These are phyloP conservation scores for Agapostemon virescens DNA, from an alignment of 2,888 invertebrate genomes.

Conservation along the genomic window DNA sequence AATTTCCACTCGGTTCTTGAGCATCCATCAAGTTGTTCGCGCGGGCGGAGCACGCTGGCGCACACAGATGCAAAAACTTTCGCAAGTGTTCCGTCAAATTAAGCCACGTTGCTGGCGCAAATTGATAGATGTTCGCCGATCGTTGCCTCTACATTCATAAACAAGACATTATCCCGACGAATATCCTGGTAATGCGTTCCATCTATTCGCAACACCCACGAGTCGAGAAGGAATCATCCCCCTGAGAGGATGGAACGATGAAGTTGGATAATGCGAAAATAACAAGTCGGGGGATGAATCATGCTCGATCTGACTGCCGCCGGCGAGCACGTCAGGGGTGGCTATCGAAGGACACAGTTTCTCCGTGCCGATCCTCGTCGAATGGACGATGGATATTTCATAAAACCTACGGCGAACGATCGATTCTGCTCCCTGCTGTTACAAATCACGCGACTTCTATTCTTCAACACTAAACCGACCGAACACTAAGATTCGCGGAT, in stretches of 20 bases:
- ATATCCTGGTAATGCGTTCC: conserved; percentile 69
- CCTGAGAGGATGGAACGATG: conserved; percentile 56
- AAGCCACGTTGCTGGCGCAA: conserved; percentile 49
- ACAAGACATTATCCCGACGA: conserved; percentile 71
- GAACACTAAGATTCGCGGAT: too few species aligned
- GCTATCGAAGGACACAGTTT: conserved; percentile 26
- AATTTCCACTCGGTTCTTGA: conserved; percentile 13
- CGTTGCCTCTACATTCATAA: conserved; percentile 64
- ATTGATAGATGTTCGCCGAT: conserved; percentile 66
- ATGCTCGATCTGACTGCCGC: conserved; percentile 63
- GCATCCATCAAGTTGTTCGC: conserved; percentile 46
- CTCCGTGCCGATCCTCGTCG: not conserved
- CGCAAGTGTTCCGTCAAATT: conserved; percentile 49
- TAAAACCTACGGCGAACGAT: conserved; percentile 17
- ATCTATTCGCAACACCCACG: conserved; percentile 62
- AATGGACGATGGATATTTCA: conserved; percentile 45
- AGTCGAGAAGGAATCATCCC: conserved; percentile 65
- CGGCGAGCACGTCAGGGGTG: conserved; percentile 57
- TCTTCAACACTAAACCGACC: not conserved
- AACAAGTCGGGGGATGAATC: conserved; percentile 72
- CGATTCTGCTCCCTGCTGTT: not conserved
- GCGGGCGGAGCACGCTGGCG: conserved; percentile 15
- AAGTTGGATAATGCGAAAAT: conserved; percentile 74
- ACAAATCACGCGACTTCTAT: conserved; percentile 17
- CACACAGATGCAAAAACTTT: conserved; percentile 26